Base-by-base conservation (phyloP, 2,797 vertebrate species). In the Syndactyla subalaris region DNA sequence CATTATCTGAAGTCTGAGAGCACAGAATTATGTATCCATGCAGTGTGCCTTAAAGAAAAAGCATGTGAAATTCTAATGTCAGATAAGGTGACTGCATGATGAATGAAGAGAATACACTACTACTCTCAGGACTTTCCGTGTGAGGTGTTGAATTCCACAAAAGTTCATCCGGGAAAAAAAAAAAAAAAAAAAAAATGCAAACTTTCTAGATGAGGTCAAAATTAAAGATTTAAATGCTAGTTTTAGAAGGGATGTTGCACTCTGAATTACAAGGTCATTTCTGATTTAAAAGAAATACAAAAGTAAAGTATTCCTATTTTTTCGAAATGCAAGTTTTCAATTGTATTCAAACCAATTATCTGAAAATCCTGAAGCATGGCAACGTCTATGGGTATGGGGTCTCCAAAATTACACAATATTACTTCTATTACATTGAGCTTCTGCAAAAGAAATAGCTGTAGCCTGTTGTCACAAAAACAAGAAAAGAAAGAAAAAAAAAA, bases 1-100 rank as follows among this genome's bases (percentile, higher is more conserved):
- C 95, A 94, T 95, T 93, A 96, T 55, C 70, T 79, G 62, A 66
- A 95, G 70, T 45, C 46, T 29, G 73, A 79, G 46, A 66, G 12
- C 45, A 49, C 24, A 57, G 46, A 78, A 88, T 85, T 83, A n/a
- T 57, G 39, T 72, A 74, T 51, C 76, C 0, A 0, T 66, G 58
- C 46, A 89, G 15, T 3, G 17, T 29, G 22, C 17, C 85, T 91
- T 68, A 89, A 88, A 92, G 68, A 88, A 89, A 89, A 92, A 83
- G 16, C 10, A 3, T 0, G 5, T 59, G 70, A 58, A 96, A 89
- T 78, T 81, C 70, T 71, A 18, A 63, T 70, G 77, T 84, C 70
- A 80, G 36, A 14, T 78, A 66, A 83, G 41, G 43, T 81, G 32
- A 79, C 75, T 51, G 17, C 39, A 48, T 43, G 54, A 71, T 61